phyloP scores from a whole-genome alignment of 1,140 invertebrate species.

The Holotrichia oblita region DNA sequence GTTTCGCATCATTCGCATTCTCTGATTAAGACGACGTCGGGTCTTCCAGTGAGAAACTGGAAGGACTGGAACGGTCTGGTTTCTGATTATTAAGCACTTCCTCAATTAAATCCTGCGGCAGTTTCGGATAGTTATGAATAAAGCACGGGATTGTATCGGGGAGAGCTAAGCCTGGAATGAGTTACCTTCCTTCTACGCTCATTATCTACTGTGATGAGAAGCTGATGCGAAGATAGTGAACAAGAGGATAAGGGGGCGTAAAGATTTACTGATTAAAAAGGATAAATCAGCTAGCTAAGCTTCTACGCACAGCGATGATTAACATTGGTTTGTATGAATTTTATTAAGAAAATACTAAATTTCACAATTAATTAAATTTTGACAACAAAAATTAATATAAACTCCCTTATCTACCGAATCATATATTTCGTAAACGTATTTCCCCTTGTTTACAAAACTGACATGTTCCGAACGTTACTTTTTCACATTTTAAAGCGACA shows the following conservation, averaged over 20 bases:
- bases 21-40: constrained; percentile 4
- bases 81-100: constrained; percentile 13
- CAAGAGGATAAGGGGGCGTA: neutral
- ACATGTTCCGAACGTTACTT: too few species aligned
- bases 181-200: too few species aligned
- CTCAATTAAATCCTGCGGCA: constrained; percentile 4
- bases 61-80: constrained; percentile 10
- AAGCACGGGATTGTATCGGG: constrained; percentile 10
- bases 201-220: neutral
- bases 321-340: too few species aligned
- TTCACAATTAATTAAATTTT: too few species aligned
- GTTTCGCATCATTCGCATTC: constrained; percentile 10
- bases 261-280: neutral
- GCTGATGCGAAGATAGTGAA: neutral
- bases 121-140: constrained; percentile 13
- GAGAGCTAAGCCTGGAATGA: neutral
- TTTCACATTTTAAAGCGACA: too few species aligned
- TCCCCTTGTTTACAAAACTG: too few species aligned
- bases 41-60: neutral
- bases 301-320: too few species aligned
- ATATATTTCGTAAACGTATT: too few species aligned
- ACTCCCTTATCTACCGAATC: too few species aligned
- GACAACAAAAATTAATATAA: too few species aligned
- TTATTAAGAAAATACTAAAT: too few species aligned
- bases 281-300: too few species aligned